Evolutionary conservation across 2,888 invertebrate genomes (phyloP), one percentile per base, ranked within the genome.

Genomic region (Anticlea derivata): DNA sequence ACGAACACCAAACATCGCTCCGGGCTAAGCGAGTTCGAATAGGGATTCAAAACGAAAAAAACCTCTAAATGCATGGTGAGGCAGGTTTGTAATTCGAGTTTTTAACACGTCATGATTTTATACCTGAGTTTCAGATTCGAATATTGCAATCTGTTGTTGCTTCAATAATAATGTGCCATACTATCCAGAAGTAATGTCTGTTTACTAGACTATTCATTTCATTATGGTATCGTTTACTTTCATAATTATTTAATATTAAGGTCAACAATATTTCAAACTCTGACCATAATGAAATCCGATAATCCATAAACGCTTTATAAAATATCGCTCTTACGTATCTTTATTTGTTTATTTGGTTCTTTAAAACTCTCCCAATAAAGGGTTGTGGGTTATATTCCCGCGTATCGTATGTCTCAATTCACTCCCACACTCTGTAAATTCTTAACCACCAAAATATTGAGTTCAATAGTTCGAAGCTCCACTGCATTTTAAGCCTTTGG

Each of bases 1-100:
- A 89, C 88, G 88, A 88, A 82, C 80, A 67, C 80, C 83, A 87
- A 87, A 88, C 86, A 88, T 61, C 58, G 78, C 75, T 63, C 51
- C 71, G 56, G 70, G 76, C 74, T 68, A 64, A 69, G 71, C 72
- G 61, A 54, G 67, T 68, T 62, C 65, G 62, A 63, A 62, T 55
- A 57, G 62, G 65, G 68, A 65, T 70, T 67, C 55, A 68, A 80
- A 81, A 71, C 58, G 63, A 73, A 74, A 73, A 73, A 72, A 69
- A 72, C 70, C 66, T 67, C 23, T 48, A 70, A 75, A 76, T 70
- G 70, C 66, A 61, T 56, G 60, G 57, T 50, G 55, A 52, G 49
- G 44, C 23, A 20, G 43, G 13, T 38, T 48, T 33, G 38, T 46
- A 47, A 48, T 50, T 59, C 33, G 48, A 46, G 51, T 48, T 57